phyloP scores from a whole-genome alignment of 2,113 vertebrate species.

The Tapirus terrestris region DNA sequence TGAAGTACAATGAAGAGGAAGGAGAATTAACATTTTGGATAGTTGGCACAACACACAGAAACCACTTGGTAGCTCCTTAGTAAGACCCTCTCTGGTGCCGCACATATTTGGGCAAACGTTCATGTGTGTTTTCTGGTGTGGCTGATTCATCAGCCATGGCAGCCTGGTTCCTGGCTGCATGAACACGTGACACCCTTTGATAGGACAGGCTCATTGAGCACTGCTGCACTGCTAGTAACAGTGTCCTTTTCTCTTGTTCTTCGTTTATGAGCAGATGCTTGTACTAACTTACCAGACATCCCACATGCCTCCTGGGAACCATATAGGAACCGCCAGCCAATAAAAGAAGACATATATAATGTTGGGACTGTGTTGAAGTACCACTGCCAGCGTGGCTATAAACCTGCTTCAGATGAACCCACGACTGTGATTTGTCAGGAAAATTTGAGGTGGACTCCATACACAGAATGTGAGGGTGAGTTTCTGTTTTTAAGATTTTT shows the following conservation, averaged over 20 bases:
- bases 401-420: neutral
- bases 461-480: constrained; percentile 66
- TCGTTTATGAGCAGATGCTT: constrained; percentile 47
- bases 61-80: neutral
- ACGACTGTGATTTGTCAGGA: constrained; percentile 5
- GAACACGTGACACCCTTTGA: neutral
- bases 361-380: neutral
- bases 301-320: neutral
- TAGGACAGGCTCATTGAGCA: neutral
- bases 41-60: neutral
- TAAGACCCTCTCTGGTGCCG: neutral
- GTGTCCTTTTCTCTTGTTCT: neutral
- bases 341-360: fast-evolving
- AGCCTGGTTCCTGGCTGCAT: neutral
- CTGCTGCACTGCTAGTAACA: neutral
- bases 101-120: too few species aligned
- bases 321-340: fast-evolving
- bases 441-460: constrained; percentile 51
- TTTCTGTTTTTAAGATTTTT: constrained; percentile 23
- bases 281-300: constrained; percentile 26
- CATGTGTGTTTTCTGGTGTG: neutral
- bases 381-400: neutral
- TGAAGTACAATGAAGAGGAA: neutral
- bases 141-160: neutral
- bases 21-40: neutral